Percentiles rank a stretch among this genome's conserved stretches.
phyloP scores from a whole-genome alignment of 2,888 invertebrate genomes.

The Stenolophus ochropezus region DNA sequence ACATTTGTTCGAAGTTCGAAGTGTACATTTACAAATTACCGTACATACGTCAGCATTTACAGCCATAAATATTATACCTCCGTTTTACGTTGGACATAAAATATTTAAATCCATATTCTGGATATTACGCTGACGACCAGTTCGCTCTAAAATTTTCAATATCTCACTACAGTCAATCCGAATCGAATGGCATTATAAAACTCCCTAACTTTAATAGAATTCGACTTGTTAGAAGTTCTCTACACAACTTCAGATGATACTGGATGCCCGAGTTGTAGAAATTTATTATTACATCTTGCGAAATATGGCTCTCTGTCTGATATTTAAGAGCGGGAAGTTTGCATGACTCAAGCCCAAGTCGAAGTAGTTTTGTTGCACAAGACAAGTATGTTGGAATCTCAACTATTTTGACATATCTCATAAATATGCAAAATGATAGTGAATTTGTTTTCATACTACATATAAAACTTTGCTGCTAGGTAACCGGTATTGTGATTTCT shows the following conservation, averaged over 20 bases:
- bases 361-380: not conserved
- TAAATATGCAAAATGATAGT: not conserved
- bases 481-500: no score
- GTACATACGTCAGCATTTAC: not conserved
- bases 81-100: conserved; percentile 16
- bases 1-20: not conserved
- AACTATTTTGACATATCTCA: not conserved
- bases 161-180: conserved; percentile 33
- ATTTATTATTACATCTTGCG: conserved; percentile 36
- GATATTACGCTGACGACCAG: conserved; percentile 12
- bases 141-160: conserved; percentile 40
- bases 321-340: conserved; percentile 3
- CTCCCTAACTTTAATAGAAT: conserved; percentile 46
- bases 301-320: conserved; percentile 24
- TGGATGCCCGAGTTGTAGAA: not conserved
- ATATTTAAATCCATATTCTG: conserved; percentile 36
- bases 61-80: conserved; percentile 20
- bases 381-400: not conserved
- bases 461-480: no score
- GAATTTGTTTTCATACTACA: not conserved
- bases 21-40: conserved; percentile 2
- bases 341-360: not conserved
- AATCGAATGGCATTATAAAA: conserved; percentile 42
- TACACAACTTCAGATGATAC: conserved; percentile 35
- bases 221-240: conserved; percentile 28